A percentile compares a stretch with the other conserved stretches of the same genome.
Evolutionary conservation across 1,140 invertebrate species (phyloP).

Genomic region (Drosophila setifemur): DNA sequence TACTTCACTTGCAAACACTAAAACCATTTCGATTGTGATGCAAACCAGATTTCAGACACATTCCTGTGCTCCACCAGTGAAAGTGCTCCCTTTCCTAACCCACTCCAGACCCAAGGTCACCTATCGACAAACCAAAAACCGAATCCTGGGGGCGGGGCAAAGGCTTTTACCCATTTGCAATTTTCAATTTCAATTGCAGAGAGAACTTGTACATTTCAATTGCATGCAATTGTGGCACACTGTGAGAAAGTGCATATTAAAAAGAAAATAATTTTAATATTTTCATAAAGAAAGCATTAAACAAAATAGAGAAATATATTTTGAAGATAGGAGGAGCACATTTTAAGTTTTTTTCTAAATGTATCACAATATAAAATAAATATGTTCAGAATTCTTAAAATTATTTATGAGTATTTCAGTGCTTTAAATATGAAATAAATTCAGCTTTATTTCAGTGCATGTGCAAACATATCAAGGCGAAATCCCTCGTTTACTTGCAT

Average conservation of each 20-base stretch:
- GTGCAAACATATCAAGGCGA: constrained; percentile 15
- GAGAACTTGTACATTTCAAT: constrained; percentile 54
- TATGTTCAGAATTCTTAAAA: too few relatives aligned
- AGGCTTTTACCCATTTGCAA: constrained; percentile 39
- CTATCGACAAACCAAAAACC: not conserved
- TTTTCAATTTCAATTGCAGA: constrained; percentile 57
- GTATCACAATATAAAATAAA: too few relatives aligned
- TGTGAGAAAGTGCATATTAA: too few relatives aligned
- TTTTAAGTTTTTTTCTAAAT: not conserved
- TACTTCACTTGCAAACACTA: not conserved
- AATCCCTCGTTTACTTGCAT: constrained; percentile 48
- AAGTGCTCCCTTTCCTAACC: not conserved
- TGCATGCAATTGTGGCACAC: constrained; percentile 64
- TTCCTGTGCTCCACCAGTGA: constrained; percentile 12
- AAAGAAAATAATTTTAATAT: not conserved
- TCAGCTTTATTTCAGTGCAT: not conserved
- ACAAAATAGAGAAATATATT: too few relatives aligned
- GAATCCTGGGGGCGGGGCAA: not conserved
- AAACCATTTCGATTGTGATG: constrained; percentile 4
- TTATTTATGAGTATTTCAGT: too few relatives aligned
- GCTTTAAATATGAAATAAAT: too few relatives aligned
- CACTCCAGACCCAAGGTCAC: constrained; percentile 29
- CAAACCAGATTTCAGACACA: constrained; percentile 11
- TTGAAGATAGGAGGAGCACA: too few relatives aligned
- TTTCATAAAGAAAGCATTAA: not conserved